These are phyloP conservation scores for Hippasteria phrygiana DNA, from an alignment of 53 echinoderm and acorn worm species.

Conservation along the genomic window DNA sequence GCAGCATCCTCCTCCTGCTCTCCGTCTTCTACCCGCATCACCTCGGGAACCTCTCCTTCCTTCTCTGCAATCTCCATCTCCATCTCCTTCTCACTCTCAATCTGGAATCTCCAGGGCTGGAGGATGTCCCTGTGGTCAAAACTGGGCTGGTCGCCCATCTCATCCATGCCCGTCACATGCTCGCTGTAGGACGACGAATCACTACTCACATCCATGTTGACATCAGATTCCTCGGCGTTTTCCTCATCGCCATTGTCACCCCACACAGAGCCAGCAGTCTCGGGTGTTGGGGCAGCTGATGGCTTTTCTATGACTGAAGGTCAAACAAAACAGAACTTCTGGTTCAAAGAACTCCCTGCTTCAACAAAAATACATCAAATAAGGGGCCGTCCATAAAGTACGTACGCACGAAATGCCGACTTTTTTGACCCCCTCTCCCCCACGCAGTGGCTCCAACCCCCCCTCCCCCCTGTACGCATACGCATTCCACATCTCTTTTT, in stretches of 20 bases:
- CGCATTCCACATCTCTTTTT: no score
- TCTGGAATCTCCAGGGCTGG: conserved; percentile 1
- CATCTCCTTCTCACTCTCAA: background rate
- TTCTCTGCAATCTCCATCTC: background rate
- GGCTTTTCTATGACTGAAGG: conserved; percentile 32
- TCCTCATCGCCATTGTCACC: background rate
- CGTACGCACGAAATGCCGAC: no score
- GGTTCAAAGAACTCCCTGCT: no score
- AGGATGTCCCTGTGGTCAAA: background rate
- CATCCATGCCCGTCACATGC: background rate
- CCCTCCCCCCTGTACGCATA: no score
- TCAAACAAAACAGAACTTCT: background rate
- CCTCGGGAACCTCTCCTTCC: background rate
- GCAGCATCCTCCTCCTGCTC: background rate
- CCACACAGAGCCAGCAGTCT: background rate
- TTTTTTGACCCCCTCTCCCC: no score
- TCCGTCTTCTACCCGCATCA: background rate
- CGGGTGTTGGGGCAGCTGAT: background rate
- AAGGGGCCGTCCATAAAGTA: no score
- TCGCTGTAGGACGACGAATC: conserved; percentile 10
- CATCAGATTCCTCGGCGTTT: background rate
- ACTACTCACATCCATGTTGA: background rate
- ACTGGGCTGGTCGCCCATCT: conserved; percentile 29
- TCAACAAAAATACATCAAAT: no score
- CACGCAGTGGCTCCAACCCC: no score